A percentile compares a stretch with the other conserved stretches of the same genome.
These are phyloP conservation scores for Haliclona indistincta DNA, from an alignment of 37 sponge, comb jelly and placozoan species.

Conservation along the genomic window DNA sequence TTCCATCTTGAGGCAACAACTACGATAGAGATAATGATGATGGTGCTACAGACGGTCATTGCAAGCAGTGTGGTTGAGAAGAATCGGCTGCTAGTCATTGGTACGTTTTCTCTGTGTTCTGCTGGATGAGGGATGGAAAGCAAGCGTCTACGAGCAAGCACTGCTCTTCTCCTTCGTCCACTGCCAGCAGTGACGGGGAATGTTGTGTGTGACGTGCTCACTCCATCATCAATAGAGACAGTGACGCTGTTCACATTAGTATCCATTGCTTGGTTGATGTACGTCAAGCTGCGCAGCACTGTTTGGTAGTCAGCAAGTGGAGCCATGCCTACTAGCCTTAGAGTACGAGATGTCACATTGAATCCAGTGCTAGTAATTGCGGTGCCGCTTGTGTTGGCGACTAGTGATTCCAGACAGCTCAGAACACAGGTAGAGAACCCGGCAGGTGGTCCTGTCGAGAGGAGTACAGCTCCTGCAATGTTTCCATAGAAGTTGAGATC, in stretches of 20 bases:
- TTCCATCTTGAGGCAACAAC: no score
- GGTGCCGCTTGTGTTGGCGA: conserved; percentile 26
- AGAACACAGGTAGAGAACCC: conserved; percentile 50
- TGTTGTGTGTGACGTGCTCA: background rate
- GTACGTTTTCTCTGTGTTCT: no score
- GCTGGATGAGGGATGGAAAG: no score
- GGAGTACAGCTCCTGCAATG: conserved; percentile 24
- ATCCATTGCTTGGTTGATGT: conserved; percentile 48
- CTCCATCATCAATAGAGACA: conserved; percentile 48
- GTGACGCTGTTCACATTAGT: conserved; percentile 26
- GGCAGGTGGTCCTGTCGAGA: conserved; percentile 23
- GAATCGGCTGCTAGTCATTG: no score
- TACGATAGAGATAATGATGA: no score
- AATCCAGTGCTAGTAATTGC: conserved; percentile 13
- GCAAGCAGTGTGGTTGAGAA: no score
- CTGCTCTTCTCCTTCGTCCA: conserved; percentile 1
- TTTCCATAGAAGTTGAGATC: conserved; percentile 49
- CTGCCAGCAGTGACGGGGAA: conserved; percentile 13
- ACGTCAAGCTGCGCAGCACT: conserved; percentile 44
- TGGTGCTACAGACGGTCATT: no score
- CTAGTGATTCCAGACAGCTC: conserved; percentile 46
- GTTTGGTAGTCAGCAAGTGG: conserved; percentile 28
- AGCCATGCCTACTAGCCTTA: conserved; percentile 35
- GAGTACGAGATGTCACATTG: conserved; percentile 31
- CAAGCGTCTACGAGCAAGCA: background rate